Evolutionary conservation across 1,140 invertebrate genomes (phyloP).

Genomic region (Achatina immaculata): DNA sequence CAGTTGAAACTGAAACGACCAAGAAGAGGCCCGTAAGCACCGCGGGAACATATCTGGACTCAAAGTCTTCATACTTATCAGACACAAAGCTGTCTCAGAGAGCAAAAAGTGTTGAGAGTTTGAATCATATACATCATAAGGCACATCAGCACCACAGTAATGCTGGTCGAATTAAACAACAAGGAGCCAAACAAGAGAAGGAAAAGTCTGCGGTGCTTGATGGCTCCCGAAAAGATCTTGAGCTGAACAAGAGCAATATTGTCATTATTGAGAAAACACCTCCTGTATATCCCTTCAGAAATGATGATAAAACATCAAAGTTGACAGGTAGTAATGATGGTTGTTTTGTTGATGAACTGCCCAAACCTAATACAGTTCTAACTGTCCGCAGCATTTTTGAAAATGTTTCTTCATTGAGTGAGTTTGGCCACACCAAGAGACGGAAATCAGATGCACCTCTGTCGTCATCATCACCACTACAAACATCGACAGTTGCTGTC

Average conservation of each 20-base stretch:
- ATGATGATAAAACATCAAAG: constrained; percentile 12
- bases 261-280: constrained; percentile 60
- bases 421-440: background rate
- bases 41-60: background rate
- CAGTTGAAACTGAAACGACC: background rate
- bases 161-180: constrained; percentile 14
- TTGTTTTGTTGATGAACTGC: constrained; percentile 50
- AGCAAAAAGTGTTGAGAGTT: constrained; percentile 15
- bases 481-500: background rate
- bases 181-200: constrained; percentile 14
- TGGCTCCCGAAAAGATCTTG: constrained; percentile 43
- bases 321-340: constrained; percentile 21
- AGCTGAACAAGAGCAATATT: constrained; percentile 57
- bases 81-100: background rate
- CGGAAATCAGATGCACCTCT: background rate
- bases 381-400: constrained; percentile 62
- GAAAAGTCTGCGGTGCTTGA: background rate
- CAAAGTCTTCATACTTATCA: background rate
- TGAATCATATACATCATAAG: background rate
- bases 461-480: background rate
- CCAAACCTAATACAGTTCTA: constrained; percentile 63
- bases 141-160: background rate
- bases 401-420: constrained; percentile 17
- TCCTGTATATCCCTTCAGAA: constrained; percentile 7
- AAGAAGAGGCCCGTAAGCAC: background rate